A percentile compares a stretch with the other conserved stretches of the same genome.
phyloP scores from a whole-genome alignment of 2,797 vertebrate species.

The Sciurus vulgaris region DNA sequence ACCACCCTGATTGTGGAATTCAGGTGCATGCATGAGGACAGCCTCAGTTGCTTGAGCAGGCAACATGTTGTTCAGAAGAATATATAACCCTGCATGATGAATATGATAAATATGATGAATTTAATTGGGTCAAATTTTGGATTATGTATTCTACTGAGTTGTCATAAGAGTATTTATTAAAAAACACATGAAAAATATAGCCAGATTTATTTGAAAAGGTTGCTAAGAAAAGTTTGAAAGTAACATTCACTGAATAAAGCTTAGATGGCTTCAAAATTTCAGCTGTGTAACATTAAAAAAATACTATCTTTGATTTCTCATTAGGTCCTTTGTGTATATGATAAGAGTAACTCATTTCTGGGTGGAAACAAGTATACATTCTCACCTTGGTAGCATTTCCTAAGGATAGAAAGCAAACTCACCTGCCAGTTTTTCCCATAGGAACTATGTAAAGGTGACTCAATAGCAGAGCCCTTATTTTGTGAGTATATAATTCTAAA shows the following conservation, averaged over 20 bases:
- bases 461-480: not conserved
- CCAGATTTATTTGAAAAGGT: constrained; percentile 48
- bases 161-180: not conserved
- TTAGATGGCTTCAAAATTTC: constrained; percentile 10
- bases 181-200: not conserved
- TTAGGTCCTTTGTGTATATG: not conserved
- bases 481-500: not conserved
- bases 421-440: not conserved
- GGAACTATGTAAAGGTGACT: not conserved
- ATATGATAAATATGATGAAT: too few relatives aligned
- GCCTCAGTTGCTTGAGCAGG: not conserved
- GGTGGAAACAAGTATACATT: not conserved
- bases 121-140: not conserved
- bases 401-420: constrained; percentile 27
- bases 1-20: not conserved
- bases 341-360: not conserved
- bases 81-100: too few relatives aligned
- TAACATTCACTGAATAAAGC: not conserved
- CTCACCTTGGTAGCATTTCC: not conserved
- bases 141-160: not conserved
- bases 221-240: constrained; percentile 7
- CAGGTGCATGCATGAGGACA: not conserved
- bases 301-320: not conserved
- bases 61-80: not conserved
- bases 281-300: constrained; percentile 23